Conservation (phyloP, 2,113 vertebrate genomes). For the Pimephales promelas region DNA sequence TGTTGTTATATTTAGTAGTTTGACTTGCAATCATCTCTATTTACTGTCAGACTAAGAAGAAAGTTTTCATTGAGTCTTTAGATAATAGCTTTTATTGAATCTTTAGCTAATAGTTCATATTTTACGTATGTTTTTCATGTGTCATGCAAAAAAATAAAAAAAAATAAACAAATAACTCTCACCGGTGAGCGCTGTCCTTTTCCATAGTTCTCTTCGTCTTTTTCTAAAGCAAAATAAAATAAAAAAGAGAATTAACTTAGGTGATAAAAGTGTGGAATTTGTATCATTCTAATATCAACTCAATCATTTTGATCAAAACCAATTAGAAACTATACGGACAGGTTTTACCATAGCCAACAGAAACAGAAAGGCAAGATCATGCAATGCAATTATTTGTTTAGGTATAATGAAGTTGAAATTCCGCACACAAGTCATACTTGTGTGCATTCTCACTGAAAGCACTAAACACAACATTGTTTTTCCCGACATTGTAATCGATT, state of each 20-base stretch:
- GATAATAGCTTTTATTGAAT: neutral
- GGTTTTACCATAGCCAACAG: neutral
- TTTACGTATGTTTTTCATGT: too few species aligned
- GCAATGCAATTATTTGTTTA: neutral
- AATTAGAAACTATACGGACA: neutral
- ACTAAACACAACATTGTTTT: neutral
- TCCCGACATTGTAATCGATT: neutral
- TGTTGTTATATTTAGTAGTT: neutral
- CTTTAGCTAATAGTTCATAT: neutral
- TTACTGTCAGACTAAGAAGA: neutral
- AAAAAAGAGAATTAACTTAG: neutral
- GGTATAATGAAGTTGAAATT: neutral
- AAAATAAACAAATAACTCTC: constrained; percentile 14
- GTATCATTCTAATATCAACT: neutral
- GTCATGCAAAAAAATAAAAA: neutral
- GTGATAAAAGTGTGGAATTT: neutral
- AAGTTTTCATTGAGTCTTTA: neutral
- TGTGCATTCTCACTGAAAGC: too few species aligned
- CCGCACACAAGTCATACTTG: neutral
- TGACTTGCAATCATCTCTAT: neutral
- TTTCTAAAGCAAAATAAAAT: constrained; percentile 22
- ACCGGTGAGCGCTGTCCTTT: constrained; percentile 46
- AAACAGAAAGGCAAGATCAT: neutral
- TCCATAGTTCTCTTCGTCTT: neutral
- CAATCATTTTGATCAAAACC: neutral